phyloP scores from a whole-genome alignment of 2,113 vertebrate genomes.

The Barbus barbus region DNA sequence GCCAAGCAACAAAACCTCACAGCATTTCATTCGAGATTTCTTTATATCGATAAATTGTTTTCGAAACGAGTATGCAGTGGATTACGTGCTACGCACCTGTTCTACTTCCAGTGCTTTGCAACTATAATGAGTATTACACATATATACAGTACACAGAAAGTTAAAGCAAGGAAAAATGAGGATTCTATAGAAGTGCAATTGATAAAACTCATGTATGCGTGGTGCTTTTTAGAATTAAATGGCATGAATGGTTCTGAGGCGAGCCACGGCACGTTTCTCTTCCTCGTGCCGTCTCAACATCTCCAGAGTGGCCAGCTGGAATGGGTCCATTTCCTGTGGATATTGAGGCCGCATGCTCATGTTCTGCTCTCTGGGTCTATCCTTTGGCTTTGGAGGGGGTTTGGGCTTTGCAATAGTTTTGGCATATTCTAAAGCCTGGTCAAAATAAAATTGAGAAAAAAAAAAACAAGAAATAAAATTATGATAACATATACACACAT shows the following conservation, averaged over 20 bases:
- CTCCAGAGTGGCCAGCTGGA: constrained; percentile 74
- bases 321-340: constrained; percentile 57
- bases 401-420: constrained; percentile 85
- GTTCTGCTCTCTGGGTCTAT: constrained; percentile 51
- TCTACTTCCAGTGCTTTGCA: constrained; percentile 19
- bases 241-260: constrained; percentile 74
- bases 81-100: constrained; percentile 24
- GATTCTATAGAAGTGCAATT: constrained; percentile 3
- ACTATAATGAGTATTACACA: neutral
- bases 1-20: constrained; percentile 30
- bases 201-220: neutral
- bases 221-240: constrained; percentile 33
- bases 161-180: neutral
- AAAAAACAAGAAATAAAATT: neutral
- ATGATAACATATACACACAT: neutral
- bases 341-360: constrained; percentile 45
- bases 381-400: constrained; percentile 45
- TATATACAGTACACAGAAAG: neutral
- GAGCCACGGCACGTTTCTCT: constrained; percentile 83
- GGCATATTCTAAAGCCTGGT: constrained; percentile 89
- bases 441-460: neutral
- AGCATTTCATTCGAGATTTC: neutral
- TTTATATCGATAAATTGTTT: constrained; percentile 5
- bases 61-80: neutral
- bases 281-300: constrained; percentile 81